Percentiles rank a stretch among this genome's conserved stretches.
Evolutionary conservation across 2,113 vertebrate genomes (phyloP).

Genomic region (Amazona guildingii): DNA sequence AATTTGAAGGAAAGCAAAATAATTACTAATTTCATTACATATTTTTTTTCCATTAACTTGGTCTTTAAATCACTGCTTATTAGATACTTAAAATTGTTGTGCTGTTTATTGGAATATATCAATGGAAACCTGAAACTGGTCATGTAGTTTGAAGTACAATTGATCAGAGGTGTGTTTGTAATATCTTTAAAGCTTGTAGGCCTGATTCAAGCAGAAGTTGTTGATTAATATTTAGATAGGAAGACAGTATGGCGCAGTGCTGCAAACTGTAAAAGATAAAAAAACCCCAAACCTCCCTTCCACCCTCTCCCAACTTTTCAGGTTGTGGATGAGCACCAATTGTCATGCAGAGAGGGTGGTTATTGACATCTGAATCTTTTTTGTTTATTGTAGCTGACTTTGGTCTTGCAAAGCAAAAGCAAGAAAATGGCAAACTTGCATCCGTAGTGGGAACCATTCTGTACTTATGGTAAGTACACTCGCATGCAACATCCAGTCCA

Average conservation of each 20-base stretch:
- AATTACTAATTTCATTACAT: neutral
- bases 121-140: neutral
- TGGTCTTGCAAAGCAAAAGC: conserved; percentile 90
- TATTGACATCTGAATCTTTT: neutral
- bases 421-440: conserved; percentile 87
- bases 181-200: neutral
- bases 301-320: neutral
- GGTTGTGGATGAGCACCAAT: neutral
- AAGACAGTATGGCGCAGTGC: neutral
- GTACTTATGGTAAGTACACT: conserved; percentile 84
- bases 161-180: neutral
- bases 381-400: conserved; percentile 83
- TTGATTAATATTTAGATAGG: neutral
- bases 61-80: neutral
- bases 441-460: conserved; percentile 91
- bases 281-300: neutral
- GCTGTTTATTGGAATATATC: neutral
- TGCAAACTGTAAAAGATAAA: neutral
- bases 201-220: neutral
- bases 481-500: neutral
- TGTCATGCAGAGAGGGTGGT: neutral
- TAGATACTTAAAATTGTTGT: neutral
- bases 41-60: neutral
- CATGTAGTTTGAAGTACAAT: neutral
- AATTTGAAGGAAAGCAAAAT: neutral